Conservation (phyloP, 2,797 vertebrate genomes). For the Staurois parvus region DNA sequence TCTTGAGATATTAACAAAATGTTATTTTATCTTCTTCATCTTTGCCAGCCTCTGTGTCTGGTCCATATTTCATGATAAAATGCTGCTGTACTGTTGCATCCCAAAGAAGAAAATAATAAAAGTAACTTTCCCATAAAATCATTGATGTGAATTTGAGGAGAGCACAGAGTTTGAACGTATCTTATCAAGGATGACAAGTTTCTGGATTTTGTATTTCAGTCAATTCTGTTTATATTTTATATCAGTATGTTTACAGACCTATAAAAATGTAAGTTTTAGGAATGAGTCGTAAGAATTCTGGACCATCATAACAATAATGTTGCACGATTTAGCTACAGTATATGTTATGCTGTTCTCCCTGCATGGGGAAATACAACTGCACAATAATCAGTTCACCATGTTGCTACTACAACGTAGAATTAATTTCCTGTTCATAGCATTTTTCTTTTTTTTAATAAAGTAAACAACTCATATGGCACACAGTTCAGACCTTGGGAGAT, state of each 20-base stretch:
- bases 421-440: background rate
- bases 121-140: too few relatives aligned
- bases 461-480: conserved; percentile 12
- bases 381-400: background rate
- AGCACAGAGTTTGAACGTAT: too few relatives aligned
- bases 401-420: conserved; percentile 1
- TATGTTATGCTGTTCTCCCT: background rate
- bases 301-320: background rate
- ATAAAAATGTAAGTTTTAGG: background rate
- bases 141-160: too few relatives aligned
- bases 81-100: too few relatives aligned
- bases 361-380: background rate
- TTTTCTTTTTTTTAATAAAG: conserved; percentile 39
- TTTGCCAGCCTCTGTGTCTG: too few relatives aligned
- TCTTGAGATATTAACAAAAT: too few relatives aligned
- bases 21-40: too few relatives aligned
- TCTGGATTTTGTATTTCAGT: background rate
- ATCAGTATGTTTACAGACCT: background rate
- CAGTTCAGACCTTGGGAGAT: conserved; percentile 22
- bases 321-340: background rate
- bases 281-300: too few relatives aligned
- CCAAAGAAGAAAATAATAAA: too few relatives aligned
- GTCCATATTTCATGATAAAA: too few relatives aligned
- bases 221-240: background rate
- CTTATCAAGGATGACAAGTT: too few relatives aligned